These are phyloP conservation scores for Microcebus murinus DNA, from an alignment of 2,113 vertebrate species.

Conservation along the genomic window DNA sequence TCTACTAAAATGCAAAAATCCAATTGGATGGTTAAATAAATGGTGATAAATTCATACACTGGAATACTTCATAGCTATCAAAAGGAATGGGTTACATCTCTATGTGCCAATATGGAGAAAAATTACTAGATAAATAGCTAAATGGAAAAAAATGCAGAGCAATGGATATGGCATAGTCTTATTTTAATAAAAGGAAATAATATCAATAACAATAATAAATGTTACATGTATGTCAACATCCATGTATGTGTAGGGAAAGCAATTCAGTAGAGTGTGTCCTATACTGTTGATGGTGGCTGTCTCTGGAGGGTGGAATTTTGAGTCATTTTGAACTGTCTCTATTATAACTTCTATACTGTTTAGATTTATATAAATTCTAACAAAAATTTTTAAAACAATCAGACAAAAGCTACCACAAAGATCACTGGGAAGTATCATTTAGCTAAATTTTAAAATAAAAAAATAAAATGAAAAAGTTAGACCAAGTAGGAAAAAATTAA, in stretches of 20 bases:
- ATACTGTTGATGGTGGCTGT: neutral
- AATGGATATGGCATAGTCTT: neutral
- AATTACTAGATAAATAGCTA: neutral
- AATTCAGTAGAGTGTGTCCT: neutral
- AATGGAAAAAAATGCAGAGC: neutral
- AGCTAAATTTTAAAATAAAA: constrained; percentile 47
- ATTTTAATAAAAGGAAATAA: constrained; percentile 12
- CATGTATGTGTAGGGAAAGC: neutral
- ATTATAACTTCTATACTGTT: neutral
- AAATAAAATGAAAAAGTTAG: constrained; percentile 30
- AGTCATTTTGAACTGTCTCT: constrained; percentile 4
- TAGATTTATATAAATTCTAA: neutral
- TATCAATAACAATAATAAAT: neutral
- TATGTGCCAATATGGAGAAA: neutral
- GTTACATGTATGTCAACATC: neutral
- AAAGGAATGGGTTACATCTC: neutral
- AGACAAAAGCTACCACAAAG: constrained; percentile 27
- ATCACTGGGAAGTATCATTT: neutral
- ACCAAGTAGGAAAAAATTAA: neutral
- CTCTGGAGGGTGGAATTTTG: constrained; percentile 3
- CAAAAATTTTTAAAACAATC: neutral
- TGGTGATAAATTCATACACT: neutral
- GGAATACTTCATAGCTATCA: neutral
- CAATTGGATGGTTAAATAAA: neutral
- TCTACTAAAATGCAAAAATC: neutral